Evolutionary conservation across 2,888 invertebrate species (phyloP).

Genomic region (Agrilus cyanescens): DNA sequence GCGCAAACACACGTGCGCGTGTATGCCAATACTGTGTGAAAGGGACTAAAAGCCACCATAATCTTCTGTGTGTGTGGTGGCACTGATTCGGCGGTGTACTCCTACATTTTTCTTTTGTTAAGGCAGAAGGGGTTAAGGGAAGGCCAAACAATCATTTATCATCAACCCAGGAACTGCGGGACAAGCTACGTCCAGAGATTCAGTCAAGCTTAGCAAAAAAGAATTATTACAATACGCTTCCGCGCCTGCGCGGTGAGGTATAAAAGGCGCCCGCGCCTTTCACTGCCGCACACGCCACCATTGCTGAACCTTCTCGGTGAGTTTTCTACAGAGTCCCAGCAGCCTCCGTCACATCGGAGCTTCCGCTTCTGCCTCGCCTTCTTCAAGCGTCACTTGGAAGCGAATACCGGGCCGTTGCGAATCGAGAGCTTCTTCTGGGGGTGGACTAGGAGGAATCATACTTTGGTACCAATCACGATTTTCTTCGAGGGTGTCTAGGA

Average conservation of each 20-base stretch:
- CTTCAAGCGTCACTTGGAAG: conserved; percentile 73
- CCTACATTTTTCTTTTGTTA: conserved; percentile 24
- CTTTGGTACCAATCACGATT: conserved; percentile 84
- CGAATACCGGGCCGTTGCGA: conserved; percentile 44
- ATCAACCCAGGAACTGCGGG: conserved; percentile 28
- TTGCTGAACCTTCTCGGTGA: conserved; percentile 79
- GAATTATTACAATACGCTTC: conserved; percentile 25
- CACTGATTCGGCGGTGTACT: conserved; percentile 22
- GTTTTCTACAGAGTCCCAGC: conserved; percentile 80
- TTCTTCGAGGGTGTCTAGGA: conserved; percentile 94
- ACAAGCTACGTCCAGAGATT: conserved; percentile 29
- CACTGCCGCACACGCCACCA: conserved; percentile 77
- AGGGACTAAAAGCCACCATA: conserved; percentile 16
- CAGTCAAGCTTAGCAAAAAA: conserved; percentile 34
- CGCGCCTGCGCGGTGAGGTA: conserved; percentile 34
- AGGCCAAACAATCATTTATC: conserved; percentile 25
- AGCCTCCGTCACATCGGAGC: conserved; percentile 90
- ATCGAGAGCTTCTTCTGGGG: conserved; percentile 53
- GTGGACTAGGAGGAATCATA: conserved; percentile 90
- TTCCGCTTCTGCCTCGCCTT: conserved; percentile 53
- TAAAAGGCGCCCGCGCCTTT: conserved; percentile 20
- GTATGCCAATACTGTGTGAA: too few relatives aligned
- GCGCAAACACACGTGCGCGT: too few relatives aligned
- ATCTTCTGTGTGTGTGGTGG: conserved; percentile 4
- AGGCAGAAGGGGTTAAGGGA: conserved; percentile 31